Base-by-base conservation (phyloP, 2,113 vertebrate genomes). In the Channa argus region DNA sequence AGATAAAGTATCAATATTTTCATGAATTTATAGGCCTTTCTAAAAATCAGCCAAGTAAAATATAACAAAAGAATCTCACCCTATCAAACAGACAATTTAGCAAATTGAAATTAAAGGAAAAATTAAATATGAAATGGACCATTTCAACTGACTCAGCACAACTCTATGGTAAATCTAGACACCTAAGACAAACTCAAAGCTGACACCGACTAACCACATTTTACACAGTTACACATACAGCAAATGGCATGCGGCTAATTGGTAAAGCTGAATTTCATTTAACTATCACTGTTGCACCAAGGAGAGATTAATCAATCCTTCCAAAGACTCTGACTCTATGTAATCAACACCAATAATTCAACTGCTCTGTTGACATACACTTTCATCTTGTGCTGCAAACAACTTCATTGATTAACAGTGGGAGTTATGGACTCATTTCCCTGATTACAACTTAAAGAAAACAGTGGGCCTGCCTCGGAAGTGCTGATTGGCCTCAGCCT, bases 361-460 rank as follows among this genome's bases (percentile, higher is more conserved):
- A 44, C 73, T 36, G 64, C 41, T 81, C 82, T 87, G 79, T 89
- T 88, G 86, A 78, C 83, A 77, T 63, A 80, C 77, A 64, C 82
- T 77, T 74, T 78, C 83, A 63, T 71, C 87, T 55, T 44, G 1
- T 49, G 73, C 79, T 51, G 74, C 77, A 71, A 89, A 79, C 80
- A 64, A 81, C 79, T 80, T 66, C 91, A 93, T 88, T 92, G 88
- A 93, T 94, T 92, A 92, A 80, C 65, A 80, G 84, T 41, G 84
- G 90, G 93, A 95, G 93, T 95, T 94, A 95, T 93, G 90, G 92
- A 75, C 92, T 94, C 91, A 95, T 96, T 96, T 95, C 91, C 93
- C 91, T 96, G 95, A 96, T 96, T 95, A 95, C 94, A 92, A 93
- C 91, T 91, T 95, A 91, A 91, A 92, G 90, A 91, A 93, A 94